A percentile compares a stretch with the other conserved stretches of the same genome.
Conservation (phyloP, 2,888 invertebrate genomes). For the Empis stercorea region DNA sequence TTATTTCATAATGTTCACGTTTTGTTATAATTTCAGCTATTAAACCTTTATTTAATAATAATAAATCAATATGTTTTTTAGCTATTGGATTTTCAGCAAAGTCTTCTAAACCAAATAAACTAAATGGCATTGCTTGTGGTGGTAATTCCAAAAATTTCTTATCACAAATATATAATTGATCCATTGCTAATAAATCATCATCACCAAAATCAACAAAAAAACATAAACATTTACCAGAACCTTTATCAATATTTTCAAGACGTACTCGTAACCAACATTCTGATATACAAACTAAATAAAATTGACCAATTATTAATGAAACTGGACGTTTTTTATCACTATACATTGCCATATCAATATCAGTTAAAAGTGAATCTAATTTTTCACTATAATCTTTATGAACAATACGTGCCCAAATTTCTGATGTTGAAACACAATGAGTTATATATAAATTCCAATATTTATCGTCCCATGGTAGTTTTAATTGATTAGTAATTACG, state of each 20-base stretch:
- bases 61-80: slow-evolving; percentile 27
- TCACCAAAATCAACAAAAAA: slow-evolving; percentile 68
- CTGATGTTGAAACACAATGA: slow-evolving; percentile 45
- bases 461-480: slow-evolving; percentile 24
- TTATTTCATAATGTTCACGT: slow-evolving; percentile 20
- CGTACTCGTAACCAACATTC: slow-evolving; percentile 46
- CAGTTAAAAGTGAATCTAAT: slow-evolving; percentile 39
- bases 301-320: slow-evolving; percentile 21
- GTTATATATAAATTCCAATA: slow-evolving; percentile 48
- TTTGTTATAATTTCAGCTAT: slow-evolving; percentile 42
- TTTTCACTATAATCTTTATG: slow-evolving; percentile 47
- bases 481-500: background rate
- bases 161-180: slow-evolving; percentile 46
- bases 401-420: slow-evolving; percentile 54
- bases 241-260: slow-evolving; percentile 38
- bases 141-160: slow-evolving; percentile 51
- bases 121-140: slow-evolving; percentile 59
- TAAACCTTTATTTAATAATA: slow-evolving; percentile 42
- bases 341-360: slow-evolving; percentile 38
- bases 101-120: slow-evolving; percentile 57
- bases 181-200: slow-evolving; percentile 42
- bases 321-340: slow-evolving; percentile 20
- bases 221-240: slow-evolving; percentile 39
- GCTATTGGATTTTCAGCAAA: slow-evolving; percentile 37
- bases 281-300: slow-evolving; percentile 34